Conservation (phyloP, 1,140 invertebrate species). For the Drosophila bipectinata region DNA sequence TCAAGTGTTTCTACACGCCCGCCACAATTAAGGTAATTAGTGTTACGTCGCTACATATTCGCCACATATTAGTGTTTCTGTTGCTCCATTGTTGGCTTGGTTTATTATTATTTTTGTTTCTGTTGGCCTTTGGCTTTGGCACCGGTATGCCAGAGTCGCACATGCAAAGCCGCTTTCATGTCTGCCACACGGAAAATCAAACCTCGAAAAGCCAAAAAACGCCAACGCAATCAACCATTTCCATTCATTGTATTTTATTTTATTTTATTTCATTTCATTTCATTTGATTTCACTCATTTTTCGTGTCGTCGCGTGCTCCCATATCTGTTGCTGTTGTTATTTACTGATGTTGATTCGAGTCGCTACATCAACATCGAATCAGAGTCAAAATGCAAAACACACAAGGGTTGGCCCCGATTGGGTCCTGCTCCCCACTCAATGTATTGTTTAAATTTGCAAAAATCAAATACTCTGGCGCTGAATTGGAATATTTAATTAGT, state of each 20-base stretch:
- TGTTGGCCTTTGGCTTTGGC: constrained; percentile 3
- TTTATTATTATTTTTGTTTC: constrained; percentile 7
- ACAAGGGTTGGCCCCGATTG: constrained; percentile 33
- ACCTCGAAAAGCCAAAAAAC: constrained; percentile 41
- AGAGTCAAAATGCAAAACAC: constrained; percentile 42
- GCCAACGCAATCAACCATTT: constrained; percentile 68
- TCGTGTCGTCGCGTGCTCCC: constrained; percentile 52
- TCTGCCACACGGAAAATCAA: constrained; percentile 46
- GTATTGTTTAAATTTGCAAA: constrained; percentile 68
- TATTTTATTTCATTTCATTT: constrained; percentile 53
- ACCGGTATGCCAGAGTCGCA: constrained; percentile 19
- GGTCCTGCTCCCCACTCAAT: constrained; percentile 6
- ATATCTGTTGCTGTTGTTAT: constrained; percentile 43
- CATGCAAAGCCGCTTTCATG: constrained; percentile 76
- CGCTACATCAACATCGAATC: constrained; percentile 70
- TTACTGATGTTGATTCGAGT: constrained; percentile 65
- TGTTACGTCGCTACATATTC: constrained; percentile 47
- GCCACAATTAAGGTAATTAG: constrained; percentile 75
- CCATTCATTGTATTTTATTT: constrained; percentile 29
- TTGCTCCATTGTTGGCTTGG: constrained; percentile 26
- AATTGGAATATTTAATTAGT: constrained; percentile 75
- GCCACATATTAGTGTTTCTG: constrained; percentile 14
- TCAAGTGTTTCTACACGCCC: constrained; percentile 72
- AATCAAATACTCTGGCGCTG: constrained; percentile 56
- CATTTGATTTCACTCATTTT: constrained; percentile 58